Evolutionary conservation across 2,888 invertebrate species (phyloP), one percentile per base, ranked within the genome.

Genomic region (Apodemia duryi): DNA sequence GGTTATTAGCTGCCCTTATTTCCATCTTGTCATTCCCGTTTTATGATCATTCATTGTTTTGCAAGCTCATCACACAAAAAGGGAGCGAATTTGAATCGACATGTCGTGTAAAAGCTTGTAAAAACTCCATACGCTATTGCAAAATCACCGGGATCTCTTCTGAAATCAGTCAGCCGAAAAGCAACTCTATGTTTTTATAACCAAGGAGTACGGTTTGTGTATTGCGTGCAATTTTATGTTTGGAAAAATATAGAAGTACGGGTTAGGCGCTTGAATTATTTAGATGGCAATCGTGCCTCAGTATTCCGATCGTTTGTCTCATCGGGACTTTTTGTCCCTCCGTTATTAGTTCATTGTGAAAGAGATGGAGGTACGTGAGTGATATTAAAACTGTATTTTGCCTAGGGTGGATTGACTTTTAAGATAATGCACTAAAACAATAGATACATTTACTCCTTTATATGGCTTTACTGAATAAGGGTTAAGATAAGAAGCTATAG

Each of bases 261-360:
- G 82, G 82, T 84, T 84, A 83, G 81, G 78, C 77, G 83, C 81
- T 82, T 91, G 90, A 91, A 91, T 91, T 88, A 91, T 91, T 90
- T 89, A 91, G 86, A 88, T 84, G 83, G 85, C 87, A 89, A 90
- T 89, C 89, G 84, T 84, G 84, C 82, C 83, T 84, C 83, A 81
- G 85, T 86, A 85, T 88, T 84, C 86, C 84, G 88, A 88, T 88
- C 88, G 84, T 86, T 86, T 84, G 85, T 87, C 86, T 86, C 87
- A 85, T 86, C 83, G 83, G 83, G 81, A 85, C 73, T 67, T 65
- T 71, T 69, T 66, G 72, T 82, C 83, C 75, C 75, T 69, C 65
- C 77, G 73, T 73, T 60, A 67, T 68, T n/a, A 64, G 66, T 70
- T 68, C 64, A 64, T 73, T 65, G 67, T 64, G 78, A 80, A 68